phyloP scores from a whole-genome alignment of 2,797 vertebrate genomes.

The Zenarchopterus dispar region DNA sequence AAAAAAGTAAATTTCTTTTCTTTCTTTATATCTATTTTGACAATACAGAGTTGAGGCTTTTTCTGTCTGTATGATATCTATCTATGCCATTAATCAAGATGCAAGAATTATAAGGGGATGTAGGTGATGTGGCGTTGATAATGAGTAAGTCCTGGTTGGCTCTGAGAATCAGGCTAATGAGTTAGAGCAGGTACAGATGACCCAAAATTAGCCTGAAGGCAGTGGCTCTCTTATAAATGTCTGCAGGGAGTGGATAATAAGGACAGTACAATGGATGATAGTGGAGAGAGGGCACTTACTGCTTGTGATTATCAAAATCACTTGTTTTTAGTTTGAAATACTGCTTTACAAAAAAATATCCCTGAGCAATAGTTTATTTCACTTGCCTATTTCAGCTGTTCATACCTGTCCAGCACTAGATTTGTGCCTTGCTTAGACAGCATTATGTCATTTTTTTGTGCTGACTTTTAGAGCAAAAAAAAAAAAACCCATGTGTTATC shows the following conservation, averaged over 20 bases:
- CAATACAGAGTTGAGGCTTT: too few species aligned
- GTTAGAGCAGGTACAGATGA: slow-evolving; percentile 33
- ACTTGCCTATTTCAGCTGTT: slow-evolving; percentile 25
- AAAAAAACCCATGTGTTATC: too few species aligned
- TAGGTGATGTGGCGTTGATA: slow-evolving; percentile 38
- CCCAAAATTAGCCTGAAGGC: slow-evolving; percentile 59
- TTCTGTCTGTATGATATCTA: not conserved
- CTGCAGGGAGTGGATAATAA: slow-evolving; percentile 59
- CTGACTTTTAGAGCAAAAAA: too few species aligned
- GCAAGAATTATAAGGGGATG: slow-evolving; percentile 6
- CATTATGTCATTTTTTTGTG: too few species aligned
- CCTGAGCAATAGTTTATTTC: slow-evolving; percentile 25
- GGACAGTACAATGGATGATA: slow-evolving; percentile 25
- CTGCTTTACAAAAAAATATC: not conserved
- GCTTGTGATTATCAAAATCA: slow-evolving; percentile 18
- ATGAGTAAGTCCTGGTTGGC: slow-evolving; percentile 29
- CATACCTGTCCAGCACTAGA: slow-evolving; percentile 29
- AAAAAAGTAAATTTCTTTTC: too few species aligned
- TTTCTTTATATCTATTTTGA: too few species aligned
- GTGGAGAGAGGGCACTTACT: slow-evolving; percentile 29
- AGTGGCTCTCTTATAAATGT: slow-evolving; percentile 36
- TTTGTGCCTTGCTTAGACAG: not conserved
- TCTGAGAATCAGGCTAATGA: slow-evolving; percentile 66
- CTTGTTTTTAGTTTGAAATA: slow-evolving; percentile 3
- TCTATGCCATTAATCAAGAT: slow-evolving; percentile 19